Percentiles rank a stretch among this genome's conserved stretches.
Conservation (phyloP, 1,140 invertebrate species). For the Radopholus similis region DNA sequence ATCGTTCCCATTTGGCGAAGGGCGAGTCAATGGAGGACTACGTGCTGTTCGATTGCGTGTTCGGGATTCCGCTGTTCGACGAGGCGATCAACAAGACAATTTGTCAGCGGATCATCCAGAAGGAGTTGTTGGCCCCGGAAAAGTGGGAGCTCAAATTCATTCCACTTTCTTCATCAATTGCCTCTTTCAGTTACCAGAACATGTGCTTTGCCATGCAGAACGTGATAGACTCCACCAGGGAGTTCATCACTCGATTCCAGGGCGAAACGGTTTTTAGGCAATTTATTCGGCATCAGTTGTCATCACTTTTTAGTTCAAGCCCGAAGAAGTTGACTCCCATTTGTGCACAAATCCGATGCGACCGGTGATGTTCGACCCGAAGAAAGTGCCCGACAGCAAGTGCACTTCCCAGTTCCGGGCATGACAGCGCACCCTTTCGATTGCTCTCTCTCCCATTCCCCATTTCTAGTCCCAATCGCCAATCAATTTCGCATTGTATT, state of each 20-base stretch:
- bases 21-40: constrained; percentile 49
- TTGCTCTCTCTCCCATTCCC: no score
- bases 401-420: no score
- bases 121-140: constrained; percentile 36
- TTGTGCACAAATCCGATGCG: no score
- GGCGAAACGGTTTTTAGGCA: no score
- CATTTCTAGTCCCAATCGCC: no score
- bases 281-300: no score
- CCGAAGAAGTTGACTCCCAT: no score
- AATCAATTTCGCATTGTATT: no score
- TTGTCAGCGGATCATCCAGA: constrained; percentile 41
- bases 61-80: constrained; percentile 57
- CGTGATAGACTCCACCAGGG: constrained; percentile 28
- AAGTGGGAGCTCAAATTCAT: constrained; percentile 31
- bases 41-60: constrained; percentile 53
- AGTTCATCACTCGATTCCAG: constrained; percentile 22
- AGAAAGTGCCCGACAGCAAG: no score
- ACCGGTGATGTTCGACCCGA: no score
- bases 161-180: background rate
- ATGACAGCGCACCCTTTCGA: no score
- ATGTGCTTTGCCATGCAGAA: constrained; percentile 41
- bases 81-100: constrained; percentile 46
- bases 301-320: no score
- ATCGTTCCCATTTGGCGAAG: constrained; percentile 16
- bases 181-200: constrained; percentile 39